Conservation (phyloP, 92 coral and sea anemone species). For the Porites rus region DNA sequence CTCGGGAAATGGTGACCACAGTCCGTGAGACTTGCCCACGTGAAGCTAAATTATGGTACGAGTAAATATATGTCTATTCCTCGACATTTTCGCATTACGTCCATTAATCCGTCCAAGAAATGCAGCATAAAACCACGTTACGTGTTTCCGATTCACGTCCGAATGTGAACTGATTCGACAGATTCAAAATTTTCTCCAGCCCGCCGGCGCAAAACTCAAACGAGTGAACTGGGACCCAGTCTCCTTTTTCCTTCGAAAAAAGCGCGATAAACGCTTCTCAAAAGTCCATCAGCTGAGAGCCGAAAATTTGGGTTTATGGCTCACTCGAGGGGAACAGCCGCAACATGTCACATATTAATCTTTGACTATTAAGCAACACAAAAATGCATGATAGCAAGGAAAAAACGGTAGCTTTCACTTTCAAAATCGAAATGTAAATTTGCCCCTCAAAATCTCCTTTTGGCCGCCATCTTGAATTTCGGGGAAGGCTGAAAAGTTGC, state of each 20-base stretch:
- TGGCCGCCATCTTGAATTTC: too few species aligned
- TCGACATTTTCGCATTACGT: slow-evolving; percentile 3
- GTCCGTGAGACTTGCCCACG: not conserved
- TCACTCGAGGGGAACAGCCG: too few species aligned
- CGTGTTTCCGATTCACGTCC: slow-evolving; percentile 21
- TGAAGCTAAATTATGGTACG: not conserved
- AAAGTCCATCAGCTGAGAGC: too few species aligned
- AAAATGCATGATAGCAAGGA: too few species aligned
- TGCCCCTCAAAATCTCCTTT: too few species aligned
- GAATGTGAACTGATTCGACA: not conserved
- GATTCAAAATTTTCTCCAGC: slow-evolving; percentile 39
- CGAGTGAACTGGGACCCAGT: slow-evolving; percentile 3
- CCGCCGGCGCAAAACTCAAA: slow-evolving; percentile 28
- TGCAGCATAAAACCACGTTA: slow-evolving; percentile 19
- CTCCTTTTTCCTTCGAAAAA: not conserved
- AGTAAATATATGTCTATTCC: not conserved
- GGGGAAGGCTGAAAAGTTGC: too few species aligned
- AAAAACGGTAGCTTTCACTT: too few species aligned
- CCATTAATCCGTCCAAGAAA: slow-evolving; percentile 19
- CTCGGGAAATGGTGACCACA: not conserved
- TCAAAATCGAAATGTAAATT: too few species aligned
- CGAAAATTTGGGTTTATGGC: too few species aligned
- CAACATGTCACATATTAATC: too few species aligned
- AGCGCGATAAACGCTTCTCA: not conserved
- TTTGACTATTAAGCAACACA: too few species aligned